Evolutionary conservation across 1,140 invertebrate genomes (phyloP).

Genomic region (Orius insidiosus): DNA sequence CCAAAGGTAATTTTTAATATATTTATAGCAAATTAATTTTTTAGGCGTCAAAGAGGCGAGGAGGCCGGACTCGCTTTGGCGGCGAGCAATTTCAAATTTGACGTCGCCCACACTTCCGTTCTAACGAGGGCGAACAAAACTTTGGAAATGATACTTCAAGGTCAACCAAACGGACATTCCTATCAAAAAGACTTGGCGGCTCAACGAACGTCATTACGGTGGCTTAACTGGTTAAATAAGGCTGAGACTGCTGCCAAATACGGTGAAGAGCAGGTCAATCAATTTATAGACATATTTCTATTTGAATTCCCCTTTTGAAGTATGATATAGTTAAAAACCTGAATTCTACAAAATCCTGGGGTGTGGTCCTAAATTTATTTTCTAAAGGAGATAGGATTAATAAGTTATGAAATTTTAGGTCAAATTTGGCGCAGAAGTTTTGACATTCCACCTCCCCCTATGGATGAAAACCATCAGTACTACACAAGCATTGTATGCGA

Average conservation of each 20-base stretch:
- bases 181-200: conserved; percentile 68
- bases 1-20: conserved; percentile 57
- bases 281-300: not conserved
- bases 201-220: conserved; percentile 92
- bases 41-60: conserved; percentile 66
- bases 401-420: conserved; percentile 44
- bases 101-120: conserved; percentile 81
- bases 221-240: conserved; percentile 87
- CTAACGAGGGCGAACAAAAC: conserved; percentile 81
- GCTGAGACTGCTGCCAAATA: conserved; percentile 89
- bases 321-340: not conserved
- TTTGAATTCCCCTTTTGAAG: not conserved
- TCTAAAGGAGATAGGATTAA: no score
- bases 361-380: not conserved
- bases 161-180: conserved; percentile 67
- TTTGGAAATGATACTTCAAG: conserved; percentile 56
- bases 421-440: conserved; percentile 92
- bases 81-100: conserved; percentile 65
- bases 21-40: conserved; percentile 14
- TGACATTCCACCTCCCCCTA: conserved; percentile 77
- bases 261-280: conserved; percentile 64
- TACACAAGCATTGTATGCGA: conserved; percentile 72
- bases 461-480: conserved; percentile 67
- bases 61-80: conserved; percentile 73
- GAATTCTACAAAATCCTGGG: no score